Percentiles rank a stretch among this genome's conserved stretches.
These are phyloP conservation scores for Poecilia gillii DNA, from an alignment of 2,797 vertebrate species.

Conservation along the genomic window DNA sequence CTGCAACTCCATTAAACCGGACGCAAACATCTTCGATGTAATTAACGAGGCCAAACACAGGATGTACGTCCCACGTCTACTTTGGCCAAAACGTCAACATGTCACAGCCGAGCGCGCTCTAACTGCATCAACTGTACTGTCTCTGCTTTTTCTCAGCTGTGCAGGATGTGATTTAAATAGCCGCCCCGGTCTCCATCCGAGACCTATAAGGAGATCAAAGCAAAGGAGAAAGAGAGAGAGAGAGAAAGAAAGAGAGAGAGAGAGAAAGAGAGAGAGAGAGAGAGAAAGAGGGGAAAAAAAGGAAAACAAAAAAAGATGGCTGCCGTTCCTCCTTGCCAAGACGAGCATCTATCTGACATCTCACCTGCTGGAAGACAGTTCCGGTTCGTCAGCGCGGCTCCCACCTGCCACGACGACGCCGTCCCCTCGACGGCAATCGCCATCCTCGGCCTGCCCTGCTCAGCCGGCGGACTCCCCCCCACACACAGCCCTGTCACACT, in stretches of 20 bases:
- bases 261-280: neutral
- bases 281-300: constrained; percentile 1
- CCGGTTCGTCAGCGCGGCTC: constrained; percentile 49
- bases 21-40: constrained; percentile 71
- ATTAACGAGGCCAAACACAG: constrained; percentile 64
- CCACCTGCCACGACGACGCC: constrained; percentile 49
- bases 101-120: constrained; percentile 37
- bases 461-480: constrained; percentile 10
- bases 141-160: constrained; percentile 52
- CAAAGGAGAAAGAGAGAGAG: neutral
- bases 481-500: constrained; percentile 16
- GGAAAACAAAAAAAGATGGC: constrained; percentile 41
- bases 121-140: constrained; percentile 51
- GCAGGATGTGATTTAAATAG: constrained; percentile 45
- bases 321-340: constrained; percentile 36
- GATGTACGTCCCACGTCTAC: constrained; percentile 56
- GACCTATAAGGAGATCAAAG: constrained; percentile 34
- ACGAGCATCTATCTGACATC: constrained; percentile 55
- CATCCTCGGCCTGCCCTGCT: constrained; percentile 44
- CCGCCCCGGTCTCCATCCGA: constrained; percentile 23
- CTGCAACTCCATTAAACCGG: constrained; percentile 65
- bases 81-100: constrained; percentile 55
- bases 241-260: neutral
- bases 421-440: constrained; percentile 39
- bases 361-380: constrained; percentile 50